A percentile compares a stretch with the other conserved stretches of the same genome.
Conservation (phyloP, 2,888 invertebrate genomes). For the Drosophila hamatofila region DNA sequence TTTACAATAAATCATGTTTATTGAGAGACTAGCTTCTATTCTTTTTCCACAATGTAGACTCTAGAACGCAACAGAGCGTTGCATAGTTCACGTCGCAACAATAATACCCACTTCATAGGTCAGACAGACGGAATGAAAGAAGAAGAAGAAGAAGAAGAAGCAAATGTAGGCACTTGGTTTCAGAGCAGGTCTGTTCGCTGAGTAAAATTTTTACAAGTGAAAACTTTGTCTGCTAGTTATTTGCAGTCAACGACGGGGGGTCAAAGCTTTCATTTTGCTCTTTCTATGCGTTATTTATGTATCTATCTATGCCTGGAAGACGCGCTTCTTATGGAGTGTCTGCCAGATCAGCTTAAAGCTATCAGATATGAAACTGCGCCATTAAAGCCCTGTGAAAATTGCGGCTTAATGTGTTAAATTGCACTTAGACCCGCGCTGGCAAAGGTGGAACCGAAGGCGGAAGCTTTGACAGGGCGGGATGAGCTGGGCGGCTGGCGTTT, state of each 20-base stretch:
- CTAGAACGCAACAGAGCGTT: conserved; percentile 1
- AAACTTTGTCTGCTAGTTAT: conserved; percentile 53
- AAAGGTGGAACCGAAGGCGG: conserved; percentile 11
- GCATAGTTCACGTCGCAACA: conserved; percentile 22
- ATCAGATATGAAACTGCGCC: conserved; percentile 52
- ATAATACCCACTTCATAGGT: conserved; percentile 43
- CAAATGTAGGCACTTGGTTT: conserved; percentile 10
- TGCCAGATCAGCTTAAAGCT: conserved; percentile 61
- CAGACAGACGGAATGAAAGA: conserved; percentile 7
- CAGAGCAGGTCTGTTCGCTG: conserved; percentile 39
- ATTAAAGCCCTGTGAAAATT: conserved; percentile 74
- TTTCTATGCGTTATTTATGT: conserved; percentile 53
- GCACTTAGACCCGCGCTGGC: conserved; percentile 8
- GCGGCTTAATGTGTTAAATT: conserved; percentile 46
- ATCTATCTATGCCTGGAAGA: conserved; percentile 12
- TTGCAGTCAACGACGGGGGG: conserved; percentile 19
- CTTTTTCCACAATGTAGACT: neutral
- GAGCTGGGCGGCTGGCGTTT: neutral
- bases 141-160: conserved; percentile 12
- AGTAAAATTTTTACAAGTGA: conserved; percentile 56
- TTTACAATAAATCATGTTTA: neutral
- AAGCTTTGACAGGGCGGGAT: neutral
- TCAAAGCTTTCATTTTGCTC: conserved; percentile 59
- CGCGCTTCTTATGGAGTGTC: conserved; percentile 7
- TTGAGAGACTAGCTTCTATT: neutral